Conservation (phyloP, 2,797 vertebrate species). For the Margarornis squamiger region DNA sequence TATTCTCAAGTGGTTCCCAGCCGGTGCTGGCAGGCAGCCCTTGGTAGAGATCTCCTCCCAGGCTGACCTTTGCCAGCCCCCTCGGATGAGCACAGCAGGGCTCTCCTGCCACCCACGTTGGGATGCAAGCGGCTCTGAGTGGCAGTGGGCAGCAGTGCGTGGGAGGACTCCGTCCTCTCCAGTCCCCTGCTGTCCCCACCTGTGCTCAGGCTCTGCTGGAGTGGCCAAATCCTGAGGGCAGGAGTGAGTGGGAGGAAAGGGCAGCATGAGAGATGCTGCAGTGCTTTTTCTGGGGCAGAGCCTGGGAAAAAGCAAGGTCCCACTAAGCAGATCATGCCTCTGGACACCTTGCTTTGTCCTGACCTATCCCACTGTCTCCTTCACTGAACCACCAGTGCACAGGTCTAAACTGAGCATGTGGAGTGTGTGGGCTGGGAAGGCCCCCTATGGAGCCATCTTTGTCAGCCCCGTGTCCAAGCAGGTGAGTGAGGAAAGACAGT, state of each 20-base stretch:
- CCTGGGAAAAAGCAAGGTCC: neutral
- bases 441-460: rapidly evolving
- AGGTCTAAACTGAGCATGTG: neutral
- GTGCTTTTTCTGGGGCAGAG: neutral
- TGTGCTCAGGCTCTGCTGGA: neutral
- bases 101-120: neutral
- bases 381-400: rapidly evolving
- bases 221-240: neutral
- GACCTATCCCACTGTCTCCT: neutral
- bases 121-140: rapidly evolving
- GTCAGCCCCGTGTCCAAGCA: neutral
- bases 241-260: neutral
- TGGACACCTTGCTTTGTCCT: neutral
- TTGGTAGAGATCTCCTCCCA: neutral
- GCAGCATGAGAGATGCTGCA: neutral
- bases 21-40: neutral
- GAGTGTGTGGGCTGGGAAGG: neutral
- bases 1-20: constrained; percentile 47
- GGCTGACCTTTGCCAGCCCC: neutral
- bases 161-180: neutral
- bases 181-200: neutral
- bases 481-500: neutral
- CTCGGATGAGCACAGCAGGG: neutral
- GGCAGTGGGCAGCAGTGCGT: neutral
- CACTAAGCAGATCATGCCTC: neutral